phyloP scores from a whole-genome alignment of 2,113 vertebrate species.

The Alouatta palliata region DNA sequence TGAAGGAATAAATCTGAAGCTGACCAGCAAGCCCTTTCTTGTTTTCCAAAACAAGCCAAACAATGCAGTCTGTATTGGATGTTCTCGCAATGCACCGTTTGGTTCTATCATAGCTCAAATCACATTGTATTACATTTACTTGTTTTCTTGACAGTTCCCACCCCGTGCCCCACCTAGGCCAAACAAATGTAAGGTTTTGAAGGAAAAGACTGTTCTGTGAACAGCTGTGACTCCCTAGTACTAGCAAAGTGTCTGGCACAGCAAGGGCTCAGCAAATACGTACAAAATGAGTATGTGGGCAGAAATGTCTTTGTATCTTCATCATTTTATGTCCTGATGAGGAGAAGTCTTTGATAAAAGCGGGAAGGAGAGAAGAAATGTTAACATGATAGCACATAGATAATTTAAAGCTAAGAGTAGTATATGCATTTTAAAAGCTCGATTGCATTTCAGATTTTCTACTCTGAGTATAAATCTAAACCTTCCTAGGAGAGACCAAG shows the following conservation, averaged over 20 bases:
- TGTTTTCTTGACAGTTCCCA: neutral
- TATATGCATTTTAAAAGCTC: neutral
- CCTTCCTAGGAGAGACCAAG: neutral
- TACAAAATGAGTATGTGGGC: no score
- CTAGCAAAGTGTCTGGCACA: neutral
- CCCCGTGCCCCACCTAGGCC: accelerated
- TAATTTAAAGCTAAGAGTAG: neutral
- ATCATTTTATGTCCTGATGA: no score
- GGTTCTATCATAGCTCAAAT: accelerated
- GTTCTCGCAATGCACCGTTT: accelerated
- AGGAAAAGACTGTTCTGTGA: no score
- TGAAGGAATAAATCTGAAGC: neutral
- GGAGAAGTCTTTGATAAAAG: neutral
- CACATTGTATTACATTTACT: accelerated
- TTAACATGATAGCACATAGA: neutral
- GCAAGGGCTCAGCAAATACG: neutral
- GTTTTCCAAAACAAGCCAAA: neutral
- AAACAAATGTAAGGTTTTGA: neutral
- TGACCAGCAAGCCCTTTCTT: neutral
- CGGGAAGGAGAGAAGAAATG: neutral
- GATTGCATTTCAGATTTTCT: neutral
- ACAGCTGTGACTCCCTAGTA: neutral
- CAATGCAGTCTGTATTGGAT: accelerated
- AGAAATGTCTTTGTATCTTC: neutral
- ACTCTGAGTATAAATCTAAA: neutral